phyloP scores from a whole-genome alignment of 2,797 vertebrate genomes.

The Sphenodon punctatus region DNA sequence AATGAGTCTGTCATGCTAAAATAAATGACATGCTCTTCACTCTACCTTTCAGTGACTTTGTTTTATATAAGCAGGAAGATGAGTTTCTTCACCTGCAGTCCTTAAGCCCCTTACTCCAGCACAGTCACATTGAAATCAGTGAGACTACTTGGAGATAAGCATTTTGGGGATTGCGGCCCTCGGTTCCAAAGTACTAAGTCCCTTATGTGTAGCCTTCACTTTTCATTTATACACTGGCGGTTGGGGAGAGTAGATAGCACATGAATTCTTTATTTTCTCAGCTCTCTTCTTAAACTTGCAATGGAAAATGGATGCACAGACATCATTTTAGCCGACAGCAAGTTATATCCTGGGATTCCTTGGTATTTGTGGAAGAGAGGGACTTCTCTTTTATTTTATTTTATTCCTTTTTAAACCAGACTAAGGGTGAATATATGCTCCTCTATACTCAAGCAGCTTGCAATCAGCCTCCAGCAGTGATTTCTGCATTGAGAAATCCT shows the following conservation, averaged over 20 bases:
- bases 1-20: constrained; percentile 31
- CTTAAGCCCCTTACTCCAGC: no score
- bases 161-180: no score
- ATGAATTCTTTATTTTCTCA: background rate
- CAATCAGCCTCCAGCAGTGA: constrained; percentile 5
- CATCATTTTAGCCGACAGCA: background rate
- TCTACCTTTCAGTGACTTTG: constrained; percentile 35
- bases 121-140: no score
- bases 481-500: background rate
- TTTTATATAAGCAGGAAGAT: background rate
- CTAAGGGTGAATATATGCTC: background rate
- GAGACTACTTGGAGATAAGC: no score
- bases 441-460: constrained; percentile 8
- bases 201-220: constrained; percentile 27
- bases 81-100: constrained; percentile 1
- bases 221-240: constrained; percentile 18
- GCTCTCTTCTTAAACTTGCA: background rate
- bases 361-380: background rate
- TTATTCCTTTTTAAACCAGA: background rate
- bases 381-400: background rate
- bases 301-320: background rate
- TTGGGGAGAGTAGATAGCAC: background rate
- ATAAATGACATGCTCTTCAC: constrained; percentile 33
- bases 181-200: constrained; percentile 31
- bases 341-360: constrained; percentile 8